Base-by-base conservation (phyloP, 2,113 vertebrate genomes). In the Oxyruncus cristatus region DNA sequence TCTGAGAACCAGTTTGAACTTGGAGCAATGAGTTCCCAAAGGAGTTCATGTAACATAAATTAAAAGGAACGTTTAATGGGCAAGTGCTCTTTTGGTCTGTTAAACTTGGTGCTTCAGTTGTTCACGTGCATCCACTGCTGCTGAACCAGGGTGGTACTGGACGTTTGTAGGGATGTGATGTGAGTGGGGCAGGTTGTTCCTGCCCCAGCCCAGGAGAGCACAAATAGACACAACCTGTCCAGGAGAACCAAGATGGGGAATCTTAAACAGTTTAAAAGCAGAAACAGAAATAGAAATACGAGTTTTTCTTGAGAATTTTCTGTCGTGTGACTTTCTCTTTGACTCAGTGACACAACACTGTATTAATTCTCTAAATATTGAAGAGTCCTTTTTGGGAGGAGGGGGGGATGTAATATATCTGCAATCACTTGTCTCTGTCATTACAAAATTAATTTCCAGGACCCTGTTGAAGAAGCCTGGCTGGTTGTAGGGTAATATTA, bases 161-260 rank as follows among this genome's bases (percentile, higher is more conserved):
- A 8, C 44, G 5, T 11, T 49, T 46, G 12, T 5, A 13, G 47
- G 52, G 24, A 3, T 46, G 35, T 16, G 42, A 27, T 1, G 14
- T 7, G 41, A 47, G 32, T 0, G 1, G 24, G 50, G 23, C 22
- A 56, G 26, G 24, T 30, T 5, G 37, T 37, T 20, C 26, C 37
- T 62, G 46, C 30, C 26, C 19, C 49, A 53, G 22, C 12, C 41
- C 23, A 11, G 49, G 35, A 23, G 32, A 44, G 49, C 30, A 39
- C n/a, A 89, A 55, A 33, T 20, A 5, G 9, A 7, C 0, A 0
- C n/a, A n/a, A 46, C 4, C 27, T 89, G 16, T 73, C n/a, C 30
- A 85, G 74, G 15, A 85, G 21, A 56, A 47, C 3, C 10, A 28
- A 33, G 47, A 66, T 83, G 37, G 24, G 62, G 27, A 52, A 56